Base-by-base conservation (phyloP, 2,797 vertebrate genomes). In the Crocodylus rhombifer region DNA sequence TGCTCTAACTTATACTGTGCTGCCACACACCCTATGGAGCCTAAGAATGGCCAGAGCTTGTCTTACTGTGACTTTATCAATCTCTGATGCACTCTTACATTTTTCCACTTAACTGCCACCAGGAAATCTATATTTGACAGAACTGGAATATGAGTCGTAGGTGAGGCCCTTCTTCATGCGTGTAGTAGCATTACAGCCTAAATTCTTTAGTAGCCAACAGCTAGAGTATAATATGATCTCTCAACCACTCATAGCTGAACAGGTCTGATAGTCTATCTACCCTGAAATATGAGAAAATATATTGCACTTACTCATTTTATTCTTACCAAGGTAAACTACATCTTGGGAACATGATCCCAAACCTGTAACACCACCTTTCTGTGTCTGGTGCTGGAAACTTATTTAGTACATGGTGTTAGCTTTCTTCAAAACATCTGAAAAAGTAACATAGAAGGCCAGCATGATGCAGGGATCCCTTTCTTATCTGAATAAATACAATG, bases 41-140 rank as follows among this genome's bases (percentile, higher is more conserved):
- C 23, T 21, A 11, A 26, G 9, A 11, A 12, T 18, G 20, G 65
- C 30, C 65, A 33, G 65, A 28, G 55, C n/a, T 18, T 36, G 20
- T 58, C 51, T 28, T 60, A n/a, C n/a, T 30, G 26, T 18, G 23
- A 23, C 0, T 1, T 1, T 16, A 9, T 20, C 25, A 3, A 23
- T 14, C 18, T 42, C 71, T 74, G 23, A 51, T 25, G 25, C 77
- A 67, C 30, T 42, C 20, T 55, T 7, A 23, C 5, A 4, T n/a
- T 8, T 1, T 28, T 55, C 6, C 73, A 12, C 3, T 23, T 55
- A 25, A 36, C 15, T n/a, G 42, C 20, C 2, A 33, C 17, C 30
- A 67, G 65, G 8, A 21, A 67, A 33, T 21, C 65, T 67, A 5
- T 20, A 17, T 67, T n/a, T 1, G 17, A 28, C 63, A 51, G 65